Evolutionary conservation across 2,797 vertebrate genomes (phyloP).

Genomic region (Enoplosus armatus): DNA sequence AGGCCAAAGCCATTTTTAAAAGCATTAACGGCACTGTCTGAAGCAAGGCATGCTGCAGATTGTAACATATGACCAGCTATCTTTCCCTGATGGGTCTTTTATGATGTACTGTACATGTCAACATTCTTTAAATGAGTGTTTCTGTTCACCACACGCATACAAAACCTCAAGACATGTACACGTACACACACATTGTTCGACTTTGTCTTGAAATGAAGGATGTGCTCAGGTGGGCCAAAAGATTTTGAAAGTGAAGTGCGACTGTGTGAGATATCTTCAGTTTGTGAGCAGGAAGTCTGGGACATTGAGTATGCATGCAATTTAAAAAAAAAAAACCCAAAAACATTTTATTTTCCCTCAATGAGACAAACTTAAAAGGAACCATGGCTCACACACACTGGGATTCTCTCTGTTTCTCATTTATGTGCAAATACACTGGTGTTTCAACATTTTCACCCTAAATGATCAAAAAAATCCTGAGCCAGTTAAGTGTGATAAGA

Average conservation of each 20-base stretch:
- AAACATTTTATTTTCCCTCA: conserved; percentile 21
- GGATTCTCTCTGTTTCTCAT: conserved; percentile 54
- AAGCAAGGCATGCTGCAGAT: conserved; percentile 44
- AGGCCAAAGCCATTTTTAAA: conserved; percentile 75
- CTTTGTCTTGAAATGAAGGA: conserved; percentile 26
- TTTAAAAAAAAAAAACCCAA: conserved; percentile 7
- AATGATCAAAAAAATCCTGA: conserved; percentile 47
- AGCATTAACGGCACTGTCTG: conserved; percentile 44
- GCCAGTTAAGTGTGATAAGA: conserved; percentile 54
- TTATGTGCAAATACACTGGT: conserved; percentile 67
- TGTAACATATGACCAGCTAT: conserved; percentile 64
- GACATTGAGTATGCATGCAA: conserved; percentile 26
- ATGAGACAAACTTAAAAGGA: conserved; percentile 31
- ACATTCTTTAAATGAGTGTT: conserved; percentile 18
- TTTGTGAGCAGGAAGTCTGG: conserved; percentile 5
- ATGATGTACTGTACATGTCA: conserved; percentile 51
- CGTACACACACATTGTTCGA: neutral
- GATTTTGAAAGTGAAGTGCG: conserved; percentile 15
- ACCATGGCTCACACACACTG: conserved; percentile 2
- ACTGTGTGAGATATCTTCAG: conserved; percentile 11
- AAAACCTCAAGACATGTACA: neutral
- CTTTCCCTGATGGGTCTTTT: conserved; percentile 39
- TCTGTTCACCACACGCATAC: conserved; percentile 20
- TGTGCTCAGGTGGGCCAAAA: conserved; percentile 11
- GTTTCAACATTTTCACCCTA: conserved; percentile 55